A percentile compares a stretch with the other conserved stretches of the same genome.
These are phyloP conservation scores for Hephaestus fuliginosus DNA, from an alignment of 2,797 vertebrate genomes.

Conservation along the genomic window DNA sequence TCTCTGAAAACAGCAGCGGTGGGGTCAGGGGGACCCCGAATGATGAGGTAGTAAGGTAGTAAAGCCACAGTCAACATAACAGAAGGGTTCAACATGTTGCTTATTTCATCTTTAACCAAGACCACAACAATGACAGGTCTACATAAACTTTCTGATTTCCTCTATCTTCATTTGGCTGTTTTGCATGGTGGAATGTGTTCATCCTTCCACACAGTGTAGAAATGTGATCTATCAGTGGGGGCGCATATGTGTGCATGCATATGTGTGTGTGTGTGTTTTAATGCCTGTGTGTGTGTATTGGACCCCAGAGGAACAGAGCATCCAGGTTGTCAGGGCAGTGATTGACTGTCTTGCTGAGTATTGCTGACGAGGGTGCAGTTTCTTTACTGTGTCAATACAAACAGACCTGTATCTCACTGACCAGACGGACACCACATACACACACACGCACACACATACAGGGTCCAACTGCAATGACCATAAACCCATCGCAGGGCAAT, in stretches of 20 bases:
- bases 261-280: slow-evolving; percentile 1
- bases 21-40: too few species aligned
- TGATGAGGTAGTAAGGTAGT: too few species aligned
- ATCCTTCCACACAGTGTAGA: background rate
- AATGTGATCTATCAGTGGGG: slow-evolving; percentile 5
- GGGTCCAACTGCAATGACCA: slow-evolving; percentile 38
- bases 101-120: background rate
- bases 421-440: slow-evolving; percentile 15
- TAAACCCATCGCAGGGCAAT: slow-evolving; percentile 54
- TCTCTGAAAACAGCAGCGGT: background rate
- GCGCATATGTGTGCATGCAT: background rate
- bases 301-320: slow-evolving; percentile 39
- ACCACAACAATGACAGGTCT: background rate
- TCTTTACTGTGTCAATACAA: slow-evolving; percentile 74
- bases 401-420: slow-evolving; percentile 62
- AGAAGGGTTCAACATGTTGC: too few species aligned
- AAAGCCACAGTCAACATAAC: background rate
- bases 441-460: slow-evolving; percentile 18
- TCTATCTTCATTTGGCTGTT: slow-evolving; percentile 12
- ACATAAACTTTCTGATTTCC: background rate
- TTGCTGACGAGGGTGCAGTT: slow-evolving; percentile 73
- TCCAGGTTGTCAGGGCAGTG: slow-evolving; percentile 53
- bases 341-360: slow-evolving; percentile 72
- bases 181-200: background rate
- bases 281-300: slow-evolving; percentile 25